These are phyloP conservation scores for Ladona fulva DNA, from an alignment of 1,140 invertebrate species.

Conservation along the genomic window DNA sequence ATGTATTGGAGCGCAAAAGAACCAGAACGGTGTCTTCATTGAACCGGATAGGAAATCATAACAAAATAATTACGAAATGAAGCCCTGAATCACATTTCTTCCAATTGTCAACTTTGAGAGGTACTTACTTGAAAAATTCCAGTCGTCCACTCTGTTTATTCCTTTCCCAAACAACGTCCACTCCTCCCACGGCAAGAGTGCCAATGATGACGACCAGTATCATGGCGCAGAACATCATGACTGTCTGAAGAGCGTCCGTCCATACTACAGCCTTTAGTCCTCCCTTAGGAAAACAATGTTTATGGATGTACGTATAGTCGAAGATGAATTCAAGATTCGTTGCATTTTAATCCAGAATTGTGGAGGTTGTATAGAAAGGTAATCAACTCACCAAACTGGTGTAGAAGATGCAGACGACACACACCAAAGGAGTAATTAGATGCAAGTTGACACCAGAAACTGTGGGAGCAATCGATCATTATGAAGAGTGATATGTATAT, in stretches of 20 bases:
- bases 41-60: no score
- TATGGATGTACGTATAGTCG: no score
- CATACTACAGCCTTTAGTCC: conserved; percentile 49
- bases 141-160: conserved; percentile 22
- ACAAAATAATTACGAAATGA: no score
- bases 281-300: conserved; percentile 34
- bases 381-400: conserved; percentile 60
- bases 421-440: conserved; percentile 57
- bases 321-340: no score
- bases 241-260: conserved; percentile 45
- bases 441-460: conserved; percentile 65
- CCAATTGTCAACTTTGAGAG: no score
- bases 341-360: no score
- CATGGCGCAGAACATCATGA: conserved; percentile 42
- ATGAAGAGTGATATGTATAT: no score
- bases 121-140: conserved; percentile 28
- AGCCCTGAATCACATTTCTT: no score
- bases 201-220: conserved; percentile 40
- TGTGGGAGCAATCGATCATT: no score
- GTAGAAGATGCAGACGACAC: conserved; percentile 71
- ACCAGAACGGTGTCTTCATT: no score
- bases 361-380: no score
- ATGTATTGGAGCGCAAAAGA: no score
- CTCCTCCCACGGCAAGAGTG: conserved; percentile 37
- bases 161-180: conserved; percentile 35